These are phyloP conservation scores for Pegea sp. DNA, from an alignment of 23 tunicate genomes.

Conservation along the genomic window DNA sequence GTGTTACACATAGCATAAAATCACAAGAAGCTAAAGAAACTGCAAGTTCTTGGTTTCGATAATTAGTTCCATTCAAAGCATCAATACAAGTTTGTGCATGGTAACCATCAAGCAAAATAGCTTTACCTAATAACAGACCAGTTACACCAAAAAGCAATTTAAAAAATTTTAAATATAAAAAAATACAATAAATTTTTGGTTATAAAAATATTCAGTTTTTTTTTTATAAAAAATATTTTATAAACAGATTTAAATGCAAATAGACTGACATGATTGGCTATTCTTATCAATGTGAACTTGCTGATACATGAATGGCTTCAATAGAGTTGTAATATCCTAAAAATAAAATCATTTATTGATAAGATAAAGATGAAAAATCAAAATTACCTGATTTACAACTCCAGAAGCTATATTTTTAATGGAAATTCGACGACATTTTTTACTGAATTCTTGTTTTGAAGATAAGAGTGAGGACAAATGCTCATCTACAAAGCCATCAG, in stretches of 20 bases:
- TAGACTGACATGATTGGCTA: conserved; percentile 66
- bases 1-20: conserved; percentile 85
- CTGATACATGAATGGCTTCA: conserved; percentile 82
- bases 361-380: neutral
- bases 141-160: too few relatives aligned
- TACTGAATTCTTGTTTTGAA: conserved; percentile 43
- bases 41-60: conserved; percentile 31
- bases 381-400: conserved; percentile 42
- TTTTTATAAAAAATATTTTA: neutral
- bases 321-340: conserved; percentile 55
- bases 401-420: conserved; percentile 66
- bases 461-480: too few relatives aligned
- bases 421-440: conserved; percentile 70
- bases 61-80: conserved; percentile 30
- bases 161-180: too few relatives aligned
- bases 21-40: conserved; percentile 77
- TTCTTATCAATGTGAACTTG: conserved; percentile 83
- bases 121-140: conserved; percentile 55
- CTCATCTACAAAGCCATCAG: too few relatives aligned
- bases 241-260: neutral
- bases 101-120: conserved; percentile 64
- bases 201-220: neutral
- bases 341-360: neutral
- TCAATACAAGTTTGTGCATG: conserved; percentile 49
- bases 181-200: neutral